A percentile compares a stretch with the other conserved stretches of the same genome.
These are phyloP conservation scores for Acleris emargana DNA, from an alignment of 2,888 invertebrate genomes.

Conservation along the genomic window DNA sequence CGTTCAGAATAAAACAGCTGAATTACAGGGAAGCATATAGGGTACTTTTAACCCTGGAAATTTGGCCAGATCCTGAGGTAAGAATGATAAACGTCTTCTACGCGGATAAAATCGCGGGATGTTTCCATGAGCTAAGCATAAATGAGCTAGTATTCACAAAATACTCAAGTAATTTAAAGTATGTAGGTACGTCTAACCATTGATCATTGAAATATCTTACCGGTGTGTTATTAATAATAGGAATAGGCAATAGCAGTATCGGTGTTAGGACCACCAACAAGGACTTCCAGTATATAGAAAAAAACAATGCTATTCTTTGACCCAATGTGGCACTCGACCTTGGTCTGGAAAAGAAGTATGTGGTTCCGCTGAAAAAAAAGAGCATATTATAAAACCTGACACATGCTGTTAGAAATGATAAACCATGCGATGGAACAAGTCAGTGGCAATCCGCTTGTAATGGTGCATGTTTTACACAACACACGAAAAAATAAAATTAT, in stretches of 20 bases:
- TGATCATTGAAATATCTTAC: constrained; percentile 62
- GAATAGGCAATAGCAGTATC: constrained; percentile 86
- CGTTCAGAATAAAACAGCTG: no score
- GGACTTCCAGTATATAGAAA: constrained; percentile 89
- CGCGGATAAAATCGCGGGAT: no score
- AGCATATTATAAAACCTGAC: constrained; percentile 46
- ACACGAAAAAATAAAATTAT: no score
- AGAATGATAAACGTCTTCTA: no score
- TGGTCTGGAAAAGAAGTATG: constrained; percentile 73
- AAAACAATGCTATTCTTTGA: constrained; percentile 74
- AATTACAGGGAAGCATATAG: no score
- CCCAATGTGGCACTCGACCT: constrained; percentile 65
- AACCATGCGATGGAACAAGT: constrained; percentile 22
- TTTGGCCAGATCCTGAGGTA: no score
- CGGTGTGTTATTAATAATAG: constrained; percentile 82
- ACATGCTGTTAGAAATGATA: constrained; percentile 40
- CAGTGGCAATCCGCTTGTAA: not conserved
- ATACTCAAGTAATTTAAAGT: not conserved
- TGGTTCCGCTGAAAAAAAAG: constrained; percentile 69
- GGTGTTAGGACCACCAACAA: constrained; percentile 88
- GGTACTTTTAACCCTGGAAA: no score
- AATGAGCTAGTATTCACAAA: no score
- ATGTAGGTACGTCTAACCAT: not conserved
- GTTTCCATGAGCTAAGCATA: no score
- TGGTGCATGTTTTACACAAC: no score